These are phyloP conservation scores for Sebastes schlegelii DNA, from an alignment of 2,113 vertebrate genomes.

Conservation along the genomic window DNA sequence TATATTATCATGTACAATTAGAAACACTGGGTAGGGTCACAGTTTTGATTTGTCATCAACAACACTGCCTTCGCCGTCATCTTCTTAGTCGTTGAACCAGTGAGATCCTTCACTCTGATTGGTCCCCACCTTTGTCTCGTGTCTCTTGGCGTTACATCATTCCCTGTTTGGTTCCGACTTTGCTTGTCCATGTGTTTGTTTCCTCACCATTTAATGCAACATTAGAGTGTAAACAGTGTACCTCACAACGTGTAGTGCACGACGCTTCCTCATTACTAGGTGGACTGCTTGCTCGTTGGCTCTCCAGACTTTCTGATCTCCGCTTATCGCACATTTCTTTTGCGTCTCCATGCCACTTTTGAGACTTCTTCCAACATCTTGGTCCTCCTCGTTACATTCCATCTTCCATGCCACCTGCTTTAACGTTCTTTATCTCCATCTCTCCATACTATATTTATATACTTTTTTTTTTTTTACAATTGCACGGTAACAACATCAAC, in stretches of 20 bases:
- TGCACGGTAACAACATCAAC: slow-evolving; percentile 81
- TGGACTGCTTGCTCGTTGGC: neutral
- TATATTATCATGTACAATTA: slow-evolving; percentile 62
- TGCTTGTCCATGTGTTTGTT: slow-evolving; percentile 1
- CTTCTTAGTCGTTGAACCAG: neutral
- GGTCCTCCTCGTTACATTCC: neutral
- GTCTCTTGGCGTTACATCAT: neutral
- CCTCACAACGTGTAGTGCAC: slow-evolving; percentile 35
- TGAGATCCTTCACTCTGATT: slow-evolving; percentile 36
- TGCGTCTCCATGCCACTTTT: neutral
- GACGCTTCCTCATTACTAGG: slow-evolving; percentile 5
- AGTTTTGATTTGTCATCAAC: slow-evolving; percentile 42
- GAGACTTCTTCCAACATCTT: neutral
- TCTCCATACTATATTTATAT: neutral
- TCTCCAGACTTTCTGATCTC: neutral
- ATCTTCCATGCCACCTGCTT: neutral
- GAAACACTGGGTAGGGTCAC: slow-evolving; percentile 60
- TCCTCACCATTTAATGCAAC: neutral
- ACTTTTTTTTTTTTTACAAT: slow-evolving; percentile 66
- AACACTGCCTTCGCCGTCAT: neutral
- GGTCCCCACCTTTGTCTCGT: slow-evolving; percentile 7
- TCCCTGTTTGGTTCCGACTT: slow-evolving; percentile 11
- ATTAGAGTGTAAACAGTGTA: slow-evolving; percentile 57
- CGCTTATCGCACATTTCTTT: neutral
- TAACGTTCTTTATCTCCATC: neutral